Evolutionary conservation across 2,113 vertebrate genomes (phyloP).

Genomic region (Poeciliopsis occidentalis): DNA sequence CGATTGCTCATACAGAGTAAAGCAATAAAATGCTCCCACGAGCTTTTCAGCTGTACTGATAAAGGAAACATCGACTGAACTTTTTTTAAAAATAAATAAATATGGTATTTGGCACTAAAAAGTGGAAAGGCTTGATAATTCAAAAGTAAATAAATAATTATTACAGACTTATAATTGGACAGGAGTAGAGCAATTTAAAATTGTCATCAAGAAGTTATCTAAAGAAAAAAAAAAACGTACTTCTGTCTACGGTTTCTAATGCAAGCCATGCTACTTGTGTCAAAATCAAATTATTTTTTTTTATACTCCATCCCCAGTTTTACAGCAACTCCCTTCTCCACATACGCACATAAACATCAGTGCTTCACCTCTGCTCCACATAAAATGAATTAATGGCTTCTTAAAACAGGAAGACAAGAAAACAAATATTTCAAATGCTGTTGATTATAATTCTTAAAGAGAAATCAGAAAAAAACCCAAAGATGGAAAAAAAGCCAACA

Average conservation of each 20-base stretch:
- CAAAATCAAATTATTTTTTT: neutral
- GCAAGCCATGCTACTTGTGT: too few relatives aligned
- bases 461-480: neutral
- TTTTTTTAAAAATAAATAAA: neutral
- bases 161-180: neutral
- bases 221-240: neutral
- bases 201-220: neutral
- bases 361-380: neutral
- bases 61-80: neutral
- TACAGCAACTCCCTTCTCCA: neutral
- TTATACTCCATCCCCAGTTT: neutral
- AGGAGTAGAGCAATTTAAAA: neutral
- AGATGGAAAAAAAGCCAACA: too few relatives aligned
- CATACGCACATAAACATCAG: too few relatives aligned
- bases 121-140: neutral
- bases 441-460: too few relatives aligned
- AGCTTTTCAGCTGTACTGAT: too few relatives aligned
- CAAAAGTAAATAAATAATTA: neutral
- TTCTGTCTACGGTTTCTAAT: neutral
- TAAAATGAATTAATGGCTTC: neutral
- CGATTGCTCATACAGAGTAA: constrained; percentile 9
- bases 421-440: neutral
- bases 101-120: neutral
- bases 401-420: neutral
- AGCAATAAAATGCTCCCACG: neutral